Percentiles rank a stretch among this genome's conserved stretches.
Evolutionary conservation across 2,797 vertebrate species (phyloP).

Genomic region (Cryptoblepharus egeriae): DNA sequence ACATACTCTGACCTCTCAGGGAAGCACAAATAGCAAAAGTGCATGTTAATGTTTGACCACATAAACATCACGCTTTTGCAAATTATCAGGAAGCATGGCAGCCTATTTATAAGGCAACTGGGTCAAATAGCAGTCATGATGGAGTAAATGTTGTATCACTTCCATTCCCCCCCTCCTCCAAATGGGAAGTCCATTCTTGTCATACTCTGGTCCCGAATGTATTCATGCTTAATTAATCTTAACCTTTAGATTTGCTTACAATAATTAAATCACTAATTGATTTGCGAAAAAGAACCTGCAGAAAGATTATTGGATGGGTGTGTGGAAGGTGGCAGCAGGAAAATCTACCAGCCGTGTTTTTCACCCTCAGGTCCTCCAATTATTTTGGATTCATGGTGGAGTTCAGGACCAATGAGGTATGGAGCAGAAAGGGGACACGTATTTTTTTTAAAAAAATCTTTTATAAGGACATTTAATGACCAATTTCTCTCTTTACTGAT

Average conservation of each 20-base stretch:
- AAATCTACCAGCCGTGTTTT: slow-evolving; percentile 50
- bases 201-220: slow-evolving; percentile 27
- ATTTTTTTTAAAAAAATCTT: slow-evolving; percentile 42
- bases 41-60: not conserved
- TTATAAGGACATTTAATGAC: slow-evolving; percentile 56
- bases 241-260: slow-evolving; percentile 42
- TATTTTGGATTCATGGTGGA: slow-evolving; percentile 35
- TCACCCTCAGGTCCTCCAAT: slow-evolving; percentile 50
- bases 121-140: not conserved
- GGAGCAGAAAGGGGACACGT: slow-evolving; percentile 24
- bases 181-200: slow-evolving; percentile 31
- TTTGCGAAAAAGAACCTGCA: slow-evolving; percentile 56
- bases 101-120: not conserved
- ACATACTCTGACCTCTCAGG: not conserved
- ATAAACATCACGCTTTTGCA: not conserved
- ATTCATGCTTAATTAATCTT: slow-evolving; percentile 38
- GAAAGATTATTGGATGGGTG: not conserved
- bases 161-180: not conserved
- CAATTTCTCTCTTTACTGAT: slow-evolving; percentile 42
- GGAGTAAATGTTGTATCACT: not conserved
- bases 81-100: not conserved
- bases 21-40: not conserved
- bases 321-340: slow-evolving; percentile 28
- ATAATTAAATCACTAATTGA: slow-evolving; percentile 70
- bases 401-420: not conserved